Base-by-base conservation (phyloP, 2,888 invertebrate species). In the Dasypogon diadema region DNA sequence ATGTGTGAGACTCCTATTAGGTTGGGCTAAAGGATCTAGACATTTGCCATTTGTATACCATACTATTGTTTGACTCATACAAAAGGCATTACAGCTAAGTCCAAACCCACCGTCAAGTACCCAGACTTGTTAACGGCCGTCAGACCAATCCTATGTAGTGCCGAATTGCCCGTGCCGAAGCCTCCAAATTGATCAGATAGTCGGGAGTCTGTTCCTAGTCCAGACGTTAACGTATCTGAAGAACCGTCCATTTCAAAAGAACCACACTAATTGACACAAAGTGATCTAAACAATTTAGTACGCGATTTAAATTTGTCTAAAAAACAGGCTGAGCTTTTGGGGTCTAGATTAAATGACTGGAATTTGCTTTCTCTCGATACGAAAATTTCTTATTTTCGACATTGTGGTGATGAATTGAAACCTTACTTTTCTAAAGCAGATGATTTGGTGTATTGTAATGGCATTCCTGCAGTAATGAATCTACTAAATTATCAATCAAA, bases 61-160 rank as follows among this genome's bases (percentile, higher is more conserved):
- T 18, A 56, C 56, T 73, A 56, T 73, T 73, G 73, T 51, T 5
- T 51, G 51, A 51, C 14, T 51, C 51, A 14, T 2, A 14, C 18
- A 42, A 68, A 26, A 51, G 72, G 2, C 26, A 51, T 30, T 30
- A 30, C 30, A 30, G 8, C 30, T 30, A 51, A 51, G 54, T 72
- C 22, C 51, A 72, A 72, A 72, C 21, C 14, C 34, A 73, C 16
- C 42, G 37, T 56, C 55, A 30, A 30, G 34, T 73, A 56, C 37
- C 56, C 73, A 34, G 56, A 56, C 37, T 56, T 73, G 37, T 21
- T 24, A 56, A 56, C 56, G 73, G 56, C 21, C 34, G 34, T 34
- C 73, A 34, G 24, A 55, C 54, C 73, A 55, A 73, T 73, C 34
- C 56, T 16, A 34, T 73, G n/a, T n/a, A 73, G 37, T 55, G 26